phyloP scores from a whole-genome alignment of 2,888 invertebrate genomes.

The Drosophila aldrichi region DNA sequence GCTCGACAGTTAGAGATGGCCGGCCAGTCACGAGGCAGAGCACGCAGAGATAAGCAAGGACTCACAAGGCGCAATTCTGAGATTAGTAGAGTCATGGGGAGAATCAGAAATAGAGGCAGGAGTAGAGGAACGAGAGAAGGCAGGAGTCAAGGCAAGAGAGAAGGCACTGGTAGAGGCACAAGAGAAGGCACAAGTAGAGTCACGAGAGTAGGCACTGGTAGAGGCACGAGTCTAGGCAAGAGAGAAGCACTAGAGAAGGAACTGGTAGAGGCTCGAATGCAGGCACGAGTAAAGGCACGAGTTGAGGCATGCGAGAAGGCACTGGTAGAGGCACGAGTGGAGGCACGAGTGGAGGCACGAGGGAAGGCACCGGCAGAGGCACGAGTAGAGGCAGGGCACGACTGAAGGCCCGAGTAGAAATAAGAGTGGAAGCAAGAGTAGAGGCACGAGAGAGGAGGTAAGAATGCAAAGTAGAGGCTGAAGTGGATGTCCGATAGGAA shows the following conservation, averaged over 20 bases:
- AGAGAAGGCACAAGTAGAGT: too few relatives aligned
- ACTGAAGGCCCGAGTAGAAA: not conserved
- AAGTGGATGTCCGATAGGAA: too few relatives aligned
- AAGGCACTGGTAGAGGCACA: not conserved
- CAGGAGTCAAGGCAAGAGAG: not conserved
- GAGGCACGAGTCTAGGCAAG: not conserved
- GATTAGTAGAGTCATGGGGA: not conserved
- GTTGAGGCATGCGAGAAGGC: too few relatives aligned
- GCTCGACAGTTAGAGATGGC: conserved; percentile 14
- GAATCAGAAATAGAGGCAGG: not conserved
- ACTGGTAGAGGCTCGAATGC: not conserved
- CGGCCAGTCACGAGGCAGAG: not conserved
- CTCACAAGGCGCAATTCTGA: not conserved
- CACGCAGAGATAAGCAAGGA: not conserved
- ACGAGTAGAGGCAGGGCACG: not conserved
- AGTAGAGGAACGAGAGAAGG: not conserved
- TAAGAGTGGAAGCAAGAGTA: not conserved
- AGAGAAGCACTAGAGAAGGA: not conserved
- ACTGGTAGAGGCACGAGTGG: not conserved
- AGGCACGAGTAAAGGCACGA: not conserved
- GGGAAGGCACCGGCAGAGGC: not conserved
- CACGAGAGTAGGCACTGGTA: not conserved
- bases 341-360: not conserved
- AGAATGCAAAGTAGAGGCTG: too few relatives aligned
- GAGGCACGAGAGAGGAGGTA: not conserved